Percentiles rank a stretch among this genome's conserved stretches.
Conservation (phyloP, 1,140 invertebrate species). For the Trypoxylus dichotomus region DNA sequence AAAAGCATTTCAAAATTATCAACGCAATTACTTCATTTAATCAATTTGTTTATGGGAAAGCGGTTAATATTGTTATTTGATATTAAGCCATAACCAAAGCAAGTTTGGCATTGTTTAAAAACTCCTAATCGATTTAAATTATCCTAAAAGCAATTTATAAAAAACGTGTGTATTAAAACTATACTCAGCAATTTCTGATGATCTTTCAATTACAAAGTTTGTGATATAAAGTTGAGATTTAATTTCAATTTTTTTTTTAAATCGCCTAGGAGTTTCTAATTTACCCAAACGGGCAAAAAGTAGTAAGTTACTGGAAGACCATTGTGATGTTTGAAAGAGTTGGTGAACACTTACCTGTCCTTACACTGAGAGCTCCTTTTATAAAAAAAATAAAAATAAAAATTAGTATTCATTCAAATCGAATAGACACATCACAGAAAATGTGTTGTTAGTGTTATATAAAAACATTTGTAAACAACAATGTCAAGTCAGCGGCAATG, state of each 20-base stretch:
- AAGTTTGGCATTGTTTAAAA: neutral
- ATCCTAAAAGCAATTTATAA: too few species aligned
- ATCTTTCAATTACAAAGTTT: too few species aligned
- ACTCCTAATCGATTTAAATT: neutral
- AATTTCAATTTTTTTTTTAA: neutral
- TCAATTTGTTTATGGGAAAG: neutral
- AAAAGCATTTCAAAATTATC: too few species aligned
- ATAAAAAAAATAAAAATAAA: constrained; percentile 37
- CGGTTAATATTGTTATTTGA: neutral
- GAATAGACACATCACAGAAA: neutral
- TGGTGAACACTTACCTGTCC: constrained; percentile 43
- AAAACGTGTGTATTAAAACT: too few species aligned
- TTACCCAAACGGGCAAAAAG: neutral
- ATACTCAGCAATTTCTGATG: too few species aligned
- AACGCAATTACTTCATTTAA: neutral
- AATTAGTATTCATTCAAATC: constrained; percentile 25
- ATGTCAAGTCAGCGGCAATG: neutral
- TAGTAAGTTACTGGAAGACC: neutral
- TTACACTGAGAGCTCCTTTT: constrained; percentile 45
- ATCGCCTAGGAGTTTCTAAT: neutral
- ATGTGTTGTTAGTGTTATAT: neutral
- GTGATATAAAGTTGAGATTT: too few species aligned
- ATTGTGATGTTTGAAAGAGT: neutral
- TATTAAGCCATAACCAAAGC: neutral
- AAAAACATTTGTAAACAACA: neutral